Percentiles rank a stretch among this genome's conserved stretches.
Evolutionary conservation across 2,113 vertebrate genomes (phyloP).

Genomic region (Amblyopsis rosae): DNA sequence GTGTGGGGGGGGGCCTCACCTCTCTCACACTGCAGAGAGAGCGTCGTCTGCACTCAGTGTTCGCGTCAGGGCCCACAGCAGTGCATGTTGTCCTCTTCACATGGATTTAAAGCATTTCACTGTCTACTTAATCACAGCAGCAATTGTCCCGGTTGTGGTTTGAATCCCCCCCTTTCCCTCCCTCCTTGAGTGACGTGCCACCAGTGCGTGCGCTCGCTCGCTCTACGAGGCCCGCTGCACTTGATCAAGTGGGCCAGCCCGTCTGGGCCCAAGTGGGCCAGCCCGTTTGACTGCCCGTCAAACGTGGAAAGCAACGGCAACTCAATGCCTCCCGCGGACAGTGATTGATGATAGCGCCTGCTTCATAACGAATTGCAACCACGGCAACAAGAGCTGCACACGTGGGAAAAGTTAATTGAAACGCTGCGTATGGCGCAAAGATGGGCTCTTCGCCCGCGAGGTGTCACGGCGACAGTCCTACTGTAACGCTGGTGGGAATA

Average conservation of each 20-base stretch:
- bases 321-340: constrained; percentile 75
- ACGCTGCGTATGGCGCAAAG: constrained; percentile 64
- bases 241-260: constrained; percentile 77
- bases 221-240: constrained; percentile 67
- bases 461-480: constrained; percentile 19
- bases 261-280: constrained; percentile 74
- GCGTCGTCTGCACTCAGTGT: constrained; percentile 60
- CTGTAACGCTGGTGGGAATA: constrained; percentile 30
- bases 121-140: constrained; percentile 71
- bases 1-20: constrained; percentile 13
- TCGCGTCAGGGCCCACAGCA: constrained; percentile 48
- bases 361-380: constrained; percentile 67
- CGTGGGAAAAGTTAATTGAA: constrained; percentile 75
- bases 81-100: constrained; percentile 38
- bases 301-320: constrained; percentile 74
- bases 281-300: constrained; percentile 73
- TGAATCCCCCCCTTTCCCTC: constrained; percentile 46
- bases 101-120: constrained; percentile 62
- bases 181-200: constrained; percentile 35
- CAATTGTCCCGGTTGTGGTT: constrained; percentile 62
- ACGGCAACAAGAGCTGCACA: constrained; percentile 56
- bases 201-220: constrained; percentile 66
- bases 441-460: constrained; percentile 39
- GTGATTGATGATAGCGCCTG: constrained; percentile 77
- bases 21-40: constrained; percentile 66